These are phyloP conservation scores for Chionodraco myersi DNA, from an alignment of 2,113 vertebrate species.

Conservation along the genomic window DNA sequence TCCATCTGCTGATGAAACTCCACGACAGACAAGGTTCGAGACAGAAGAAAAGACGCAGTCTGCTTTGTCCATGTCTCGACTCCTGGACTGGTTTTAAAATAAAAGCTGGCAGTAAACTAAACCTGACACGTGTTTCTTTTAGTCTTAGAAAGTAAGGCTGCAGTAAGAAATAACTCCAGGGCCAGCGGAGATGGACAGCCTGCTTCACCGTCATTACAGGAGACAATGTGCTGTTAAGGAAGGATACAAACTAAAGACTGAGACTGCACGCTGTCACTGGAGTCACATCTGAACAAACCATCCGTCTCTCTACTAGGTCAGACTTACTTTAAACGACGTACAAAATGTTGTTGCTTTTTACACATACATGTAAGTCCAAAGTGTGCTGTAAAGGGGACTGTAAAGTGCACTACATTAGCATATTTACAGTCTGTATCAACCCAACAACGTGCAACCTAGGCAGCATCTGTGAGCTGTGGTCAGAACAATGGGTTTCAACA, in stretches of 20 bases:
- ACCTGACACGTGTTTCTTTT: slow-evolving; percentile 1
- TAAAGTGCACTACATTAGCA: too few species aligned
- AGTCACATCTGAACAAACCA: slow-evolving; percentile 24
- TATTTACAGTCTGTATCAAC: too few species aligned
- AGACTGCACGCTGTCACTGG: background rate
- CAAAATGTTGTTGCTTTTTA: too few species aligned
- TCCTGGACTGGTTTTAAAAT: slow-evolving; percentile 33
- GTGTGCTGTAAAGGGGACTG: too few species aligned
- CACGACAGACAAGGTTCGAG: slow-evolving; percentile 1
- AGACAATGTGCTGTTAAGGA: slow-evolving; percentile 6
- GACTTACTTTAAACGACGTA: too few species aligned
- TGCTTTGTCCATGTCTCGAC: slow-evolving; percentile 23
- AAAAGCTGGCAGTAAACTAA: slow-evolving; percentile 21
- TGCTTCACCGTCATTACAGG: slow-evolving; percentile 9
- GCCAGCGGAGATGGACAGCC: slow-evolving; percentile 25
- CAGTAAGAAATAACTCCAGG: slow-evolving; percentile 22
- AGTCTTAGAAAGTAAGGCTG: background rate
- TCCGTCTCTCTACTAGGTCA: too few species aligned
- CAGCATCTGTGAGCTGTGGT: too few species aligned
- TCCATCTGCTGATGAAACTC: slow-evolving; percentile 37
- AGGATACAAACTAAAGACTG: background rate
- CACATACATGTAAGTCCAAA: too few species aligned
- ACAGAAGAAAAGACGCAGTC: background rate
- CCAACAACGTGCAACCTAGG: too few species aligned
- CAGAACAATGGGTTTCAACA: too few species aligned